These are phyloP conservation scores for Lithophane semibrunnea DNA, from an alignment of 2,888 invertebrate genomes.

Conservation along the genomic window DNA sequence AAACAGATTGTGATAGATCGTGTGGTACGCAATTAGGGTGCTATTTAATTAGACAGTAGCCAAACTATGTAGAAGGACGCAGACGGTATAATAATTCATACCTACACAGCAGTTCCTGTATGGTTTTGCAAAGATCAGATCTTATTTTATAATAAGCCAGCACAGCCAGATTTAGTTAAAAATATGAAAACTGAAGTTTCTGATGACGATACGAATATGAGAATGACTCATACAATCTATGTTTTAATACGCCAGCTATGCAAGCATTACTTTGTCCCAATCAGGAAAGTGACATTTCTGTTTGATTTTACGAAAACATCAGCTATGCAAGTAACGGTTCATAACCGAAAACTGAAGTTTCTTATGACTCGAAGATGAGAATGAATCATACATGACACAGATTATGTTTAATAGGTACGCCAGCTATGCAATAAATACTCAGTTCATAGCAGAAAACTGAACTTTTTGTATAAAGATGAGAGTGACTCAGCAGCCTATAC, in stretches of 20 bases:
- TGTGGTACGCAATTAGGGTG: too few relatives aligned
- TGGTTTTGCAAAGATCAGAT: neutral
- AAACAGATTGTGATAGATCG: too few relatives aligned
- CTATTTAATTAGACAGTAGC: neutral
- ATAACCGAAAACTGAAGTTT: neutral
- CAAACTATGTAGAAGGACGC: neutral
- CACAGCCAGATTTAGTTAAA: neutral
- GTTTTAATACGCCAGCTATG: neutral
- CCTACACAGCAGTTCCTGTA: neutral
- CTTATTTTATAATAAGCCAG: neutral
- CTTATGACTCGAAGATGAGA: neutral
- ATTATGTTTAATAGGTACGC: neutral
- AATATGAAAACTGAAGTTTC: neutral
- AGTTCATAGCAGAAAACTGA: neutral
- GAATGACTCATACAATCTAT: neutral
- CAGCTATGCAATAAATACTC: conserved; percentile 4
- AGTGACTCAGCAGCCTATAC: neutral
- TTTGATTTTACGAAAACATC: neutral
- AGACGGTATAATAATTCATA: neutral
- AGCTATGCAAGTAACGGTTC: neutral
- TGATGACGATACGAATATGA: neutral
- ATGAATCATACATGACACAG: neutral
- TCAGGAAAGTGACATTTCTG: neutral
- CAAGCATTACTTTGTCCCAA: neutral
- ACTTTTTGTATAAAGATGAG: neutral